Base-by-base conservation (phyloP, 2,797 vertebrate species). In the Mareca penelope region DNA sequence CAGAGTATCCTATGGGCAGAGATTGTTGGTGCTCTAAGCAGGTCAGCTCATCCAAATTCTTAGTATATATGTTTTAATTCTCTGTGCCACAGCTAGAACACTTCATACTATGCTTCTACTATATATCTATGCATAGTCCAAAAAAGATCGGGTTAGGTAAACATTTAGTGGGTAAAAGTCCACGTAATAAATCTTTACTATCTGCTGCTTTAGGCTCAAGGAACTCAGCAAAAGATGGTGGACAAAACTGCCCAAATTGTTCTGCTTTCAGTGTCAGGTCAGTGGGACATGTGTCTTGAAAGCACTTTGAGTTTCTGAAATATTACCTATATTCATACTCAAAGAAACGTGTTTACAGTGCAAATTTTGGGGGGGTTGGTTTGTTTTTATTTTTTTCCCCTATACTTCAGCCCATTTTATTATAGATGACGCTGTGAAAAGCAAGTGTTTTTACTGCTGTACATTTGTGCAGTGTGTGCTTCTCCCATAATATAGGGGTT, bases 331-430 rank as follows among this genome's bases (percentile, higher is more conserved):
- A 89, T 93, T 89, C 46, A 65, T 17, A 40, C n/a, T 60, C 28
- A 55, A 78, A 85, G 75, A 71, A 71, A 29, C 4, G 59, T 39
- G 28, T 33, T 73, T 85, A 80, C 21, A 73, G 61, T 68, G 68
- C 23, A 88, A 78, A 83, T 53, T 33, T 26, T 2, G 13, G 24
- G 24, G 50, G 24, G 8, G 8, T 52, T 52, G 24, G 13, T 52
- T 24, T 24, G 46, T 13, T 50, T 50, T 50, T 26, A 50, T n/a
- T n/a, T 75, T 63, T 52, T 60, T 18, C 14, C 57, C 68, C 31
- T 88, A 65, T 83, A 88, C 89, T 93, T 83, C 80, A 83, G 15
- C 65, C 76, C 42, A 24, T 57, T 85, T 93, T 69, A 53, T 42
- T 69, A 28, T 23, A 83, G 55, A 42, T 61, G 78, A 52, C 39